Evolutionary conservation across 2,888 invertebrate genomes (phyloP).

Genomic region (Athalia circularis): DNA sequence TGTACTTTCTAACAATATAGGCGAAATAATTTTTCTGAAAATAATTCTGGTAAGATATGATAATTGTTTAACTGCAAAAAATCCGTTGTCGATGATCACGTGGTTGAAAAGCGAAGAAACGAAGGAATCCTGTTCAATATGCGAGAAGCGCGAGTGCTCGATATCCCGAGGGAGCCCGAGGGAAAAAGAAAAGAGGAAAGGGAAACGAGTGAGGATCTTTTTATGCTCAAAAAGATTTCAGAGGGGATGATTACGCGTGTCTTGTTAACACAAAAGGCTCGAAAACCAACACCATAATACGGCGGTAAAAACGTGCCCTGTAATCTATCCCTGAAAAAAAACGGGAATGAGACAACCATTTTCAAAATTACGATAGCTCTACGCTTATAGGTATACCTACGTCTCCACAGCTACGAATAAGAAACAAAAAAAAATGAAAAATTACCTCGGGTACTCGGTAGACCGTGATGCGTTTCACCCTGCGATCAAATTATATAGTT

Average conservation of each 20-base stretch:
- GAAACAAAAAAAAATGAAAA: too few relatives aligned
- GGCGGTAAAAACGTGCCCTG: conserved; percentile 71
- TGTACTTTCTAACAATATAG: background rate
- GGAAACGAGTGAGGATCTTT: conserved; percentile 1
- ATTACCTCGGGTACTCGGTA: conserved; percentile 17
- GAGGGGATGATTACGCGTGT: conserved; percentile 70
- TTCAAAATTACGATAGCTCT: conserved; percentile 68
- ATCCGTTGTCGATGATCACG: conserved; percentile 11
- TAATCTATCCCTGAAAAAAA: conserved; percentile 64
- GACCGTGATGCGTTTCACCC: conserved; percentile 44
- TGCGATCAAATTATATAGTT: conserved; percentile 70
- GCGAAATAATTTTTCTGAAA: background rate
- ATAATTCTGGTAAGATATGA: conserved; percentile 7
- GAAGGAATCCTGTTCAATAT: conserved; percentile 16
- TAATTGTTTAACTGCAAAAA: conserved; percentile 23
- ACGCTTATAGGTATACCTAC: conserved; percentile 20
- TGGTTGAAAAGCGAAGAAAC: background rate
- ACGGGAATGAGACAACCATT: conserved; percentile 72
- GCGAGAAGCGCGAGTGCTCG: conserved; percentile 12
- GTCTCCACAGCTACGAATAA: too few relatives aligned
- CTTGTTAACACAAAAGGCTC: conserved; percentile 75
- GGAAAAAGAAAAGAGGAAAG: background rate
- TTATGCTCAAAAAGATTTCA: conserved; percentile 16
- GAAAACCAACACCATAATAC: conserved; percentile 75
- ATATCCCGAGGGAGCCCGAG: background rate